Conservation (phyloP, 2,888 invertebrate species). For the Acrobasis repandana region DNA sequence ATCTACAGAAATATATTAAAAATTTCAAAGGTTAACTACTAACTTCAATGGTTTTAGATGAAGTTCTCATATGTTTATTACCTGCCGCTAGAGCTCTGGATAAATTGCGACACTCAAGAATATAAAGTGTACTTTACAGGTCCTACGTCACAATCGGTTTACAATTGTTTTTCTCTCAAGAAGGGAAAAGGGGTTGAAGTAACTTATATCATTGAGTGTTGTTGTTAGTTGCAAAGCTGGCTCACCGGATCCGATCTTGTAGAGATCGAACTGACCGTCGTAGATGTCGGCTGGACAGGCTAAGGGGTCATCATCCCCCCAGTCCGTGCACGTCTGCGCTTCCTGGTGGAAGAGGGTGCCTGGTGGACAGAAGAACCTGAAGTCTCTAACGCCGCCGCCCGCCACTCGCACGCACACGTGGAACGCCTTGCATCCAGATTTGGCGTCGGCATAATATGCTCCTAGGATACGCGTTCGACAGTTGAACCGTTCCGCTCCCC, state of each 20-base stretch:
- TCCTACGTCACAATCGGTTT: too few species aligned
- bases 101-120: conserved; percentile 34
- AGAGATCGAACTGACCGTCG: conserved; percentile 94
- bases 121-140: conserved; percentile 24
- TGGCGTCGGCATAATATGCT: conserved; percentile 94
- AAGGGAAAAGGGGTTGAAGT: not conserved
- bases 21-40: not conserved
- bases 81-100: conserved; percentile 26
- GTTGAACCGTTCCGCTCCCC: conserved; percentile 85
- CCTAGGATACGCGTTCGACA: conserved; percentile 93
- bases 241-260: conserved; percentile 90
- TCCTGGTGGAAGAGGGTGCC: conserved; percentile 96
- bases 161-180: too few species aligned
- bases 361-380: conserved; percentile 94
- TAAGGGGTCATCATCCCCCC: conserved; percentile 89
- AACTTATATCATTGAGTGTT: conserved; percentile 40
- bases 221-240: conserved; percentile 75
- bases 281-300: conserved; percentile 92
- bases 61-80: not conserved
- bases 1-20: not conserved
- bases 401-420: conserved; percentile 94
- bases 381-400: conserved; percentile 90
- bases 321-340: conserved; percentile 95
- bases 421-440: conserved; percentile 94
- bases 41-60: not conserved